Base-by-base conservation (phyloP, 2,797 vertebrate genomes). In the Rhabdomys pumilio region DNA sequence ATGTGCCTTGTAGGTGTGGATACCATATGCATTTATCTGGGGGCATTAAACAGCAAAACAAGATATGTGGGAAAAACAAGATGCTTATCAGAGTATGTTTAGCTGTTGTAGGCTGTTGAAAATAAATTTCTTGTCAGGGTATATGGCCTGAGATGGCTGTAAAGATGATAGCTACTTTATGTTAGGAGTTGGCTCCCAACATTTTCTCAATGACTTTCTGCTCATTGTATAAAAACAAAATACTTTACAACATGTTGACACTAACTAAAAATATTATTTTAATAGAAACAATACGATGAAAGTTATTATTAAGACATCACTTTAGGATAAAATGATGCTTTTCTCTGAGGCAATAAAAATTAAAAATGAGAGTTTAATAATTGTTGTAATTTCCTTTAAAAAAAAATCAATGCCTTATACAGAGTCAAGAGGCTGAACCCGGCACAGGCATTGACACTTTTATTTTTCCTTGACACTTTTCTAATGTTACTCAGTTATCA, bases 261-360 rank as follows among this genome's bases (percentile, higher is more conserved):
- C 73, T 89, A 24, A 72, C n/a, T 86, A 47, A 72, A 91, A 95
- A 59, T 38, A 81, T 41, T 12, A 89, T 80, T 94, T 89, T 83
- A 94, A 90, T 73, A 95, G 90, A 95, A 29, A 7, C 11, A 89
- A 34, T 89, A 87, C 76, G 65, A 34, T 19, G 7, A 38, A 92
- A 11, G 22, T 0, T 24, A 88, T 55, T 73, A 85, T 41, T 61
- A 91, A 89, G 0, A 8, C 80, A 86, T 41, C 50, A 53, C 67
- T 95, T 84, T 89, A 14, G 93, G 3, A 81, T 63, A 7, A 53
- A 6, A 24, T 65, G 19, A 11, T 63, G 29, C 3, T 10, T 94
- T 95, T 93, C 31, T 80, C 83, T 88, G 53, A 91, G 91, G n/a
- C n/a, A 94, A 65, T 88, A 91, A 83, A 93, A 87, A 38, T 38